Base-by-base conservation (phyloP, 2,888 invertebrate genomes). In the Agrenia bidenticulata region DNA sequence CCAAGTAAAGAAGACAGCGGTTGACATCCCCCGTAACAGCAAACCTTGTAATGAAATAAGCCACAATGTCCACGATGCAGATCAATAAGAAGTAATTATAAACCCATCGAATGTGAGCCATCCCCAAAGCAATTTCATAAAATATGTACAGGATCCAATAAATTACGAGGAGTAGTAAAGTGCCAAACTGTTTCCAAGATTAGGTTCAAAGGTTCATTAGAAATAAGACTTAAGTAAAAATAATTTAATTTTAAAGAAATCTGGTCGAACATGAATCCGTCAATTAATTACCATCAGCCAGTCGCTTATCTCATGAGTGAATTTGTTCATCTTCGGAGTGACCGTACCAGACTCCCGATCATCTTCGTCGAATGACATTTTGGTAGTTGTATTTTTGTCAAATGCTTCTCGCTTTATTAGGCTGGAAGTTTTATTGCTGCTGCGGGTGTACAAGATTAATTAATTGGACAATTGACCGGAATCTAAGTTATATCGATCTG, bases 61-160 rank as follows among this genome's bases (percentile, higher is more conserved):
- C 37, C 23, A 21, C 56, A 21, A 37, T 19, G 23, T 57, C 56
- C 2, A 57, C 41, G 4, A 57, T 11, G 23, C 56, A 57, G 13
- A 57, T 11, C 2, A 57, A 9, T 1, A 57, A 9, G 23, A 57
- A 57, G 19, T 37, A 7, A 37, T 37, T 19, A 21, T 57, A 57
- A 13, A 57, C 56, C 56, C 56, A 57, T 4, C 56, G 39, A 39
- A 57, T 57, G 41, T 57, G 56, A 27, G 56, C 56, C 56, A 57
- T 57, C 5, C 56, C 56, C 11, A 57, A 21, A 5, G 56, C 56
- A 7, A 57, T 17, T 41, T 57, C 56, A 23, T 57, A 57, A 57
- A 57, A 41, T 17, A 57, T 37, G 37, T 57, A 57, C 7, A 57
- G 23, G 23, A 37, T 2, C 7, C 17, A 37, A n/a, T 57, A 57